A percentile compares a stretch with the other conserved stretches of the same genome.
Conservation (phyloP, 2,113 vertebrate species). For the Pardalotus punctatus region DNA sequence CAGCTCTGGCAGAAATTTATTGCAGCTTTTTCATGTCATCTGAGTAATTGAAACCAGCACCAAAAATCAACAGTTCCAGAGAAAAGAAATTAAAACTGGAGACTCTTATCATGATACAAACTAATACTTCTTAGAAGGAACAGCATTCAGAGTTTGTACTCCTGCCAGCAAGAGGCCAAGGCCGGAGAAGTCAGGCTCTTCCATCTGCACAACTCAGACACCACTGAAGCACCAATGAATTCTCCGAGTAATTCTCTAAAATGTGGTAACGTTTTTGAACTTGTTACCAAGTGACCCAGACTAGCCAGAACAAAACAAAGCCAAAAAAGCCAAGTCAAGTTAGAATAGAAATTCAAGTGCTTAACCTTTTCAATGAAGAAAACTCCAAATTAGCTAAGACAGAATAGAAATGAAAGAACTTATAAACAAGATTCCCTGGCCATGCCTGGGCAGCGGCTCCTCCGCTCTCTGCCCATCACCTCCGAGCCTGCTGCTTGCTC, state of each 20-base stretch:
- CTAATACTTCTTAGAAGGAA: background rate
- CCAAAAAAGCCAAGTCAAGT: background rate
- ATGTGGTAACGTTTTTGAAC: background rate
- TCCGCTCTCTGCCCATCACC: background rate
- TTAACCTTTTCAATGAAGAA: constrained; percentile 6
- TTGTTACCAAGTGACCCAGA: background rate
- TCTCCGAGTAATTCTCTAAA: background rate
- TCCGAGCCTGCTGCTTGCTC: constrained; percentile 12
- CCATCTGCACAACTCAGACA: background rate
- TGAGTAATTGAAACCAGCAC: constrained; percentile 5
- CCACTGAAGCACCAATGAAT: accelerated
- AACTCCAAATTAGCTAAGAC: background rate
- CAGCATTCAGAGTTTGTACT: background rate
- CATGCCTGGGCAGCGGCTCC: background rate
- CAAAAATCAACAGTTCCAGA: background rate
- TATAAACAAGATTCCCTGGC: background rate
- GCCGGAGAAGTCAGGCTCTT: background rate
- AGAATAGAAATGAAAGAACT: background rate
- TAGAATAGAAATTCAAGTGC: background rate
- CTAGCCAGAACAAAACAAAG: background rate
- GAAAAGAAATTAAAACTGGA: background rate
- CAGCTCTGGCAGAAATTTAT: background rate
- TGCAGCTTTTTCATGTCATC: background rate
- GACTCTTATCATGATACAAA: background rate
- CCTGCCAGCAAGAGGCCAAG: background rate